Evolutionary conservation across 2,113 vertebrate species (phyloP).

Genomic region (Polyodon spathula): DNA sequence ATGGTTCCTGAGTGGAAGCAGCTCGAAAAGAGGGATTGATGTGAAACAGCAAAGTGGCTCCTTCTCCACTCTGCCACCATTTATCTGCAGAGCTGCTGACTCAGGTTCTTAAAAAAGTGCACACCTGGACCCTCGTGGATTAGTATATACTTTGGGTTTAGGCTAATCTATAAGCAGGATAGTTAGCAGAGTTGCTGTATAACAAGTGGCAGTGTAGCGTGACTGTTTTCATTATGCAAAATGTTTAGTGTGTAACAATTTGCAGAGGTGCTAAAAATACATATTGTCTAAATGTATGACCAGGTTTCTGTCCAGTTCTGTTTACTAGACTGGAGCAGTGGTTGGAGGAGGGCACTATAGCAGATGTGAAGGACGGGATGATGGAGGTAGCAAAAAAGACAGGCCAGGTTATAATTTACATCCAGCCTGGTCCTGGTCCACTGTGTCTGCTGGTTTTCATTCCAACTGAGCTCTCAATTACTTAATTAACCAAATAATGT

Average conservation of each 20-base stretch:
- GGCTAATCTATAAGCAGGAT: not conserved
- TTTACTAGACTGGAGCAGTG: too few relatives aligned
- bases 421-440: too few relatives aligned
- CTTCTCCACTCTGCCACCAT: conserved; percentile 16
- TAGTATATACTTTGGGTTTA: conserved; percentile 18
- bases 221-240: not conserved
- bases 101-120: conserved; percentile 37
- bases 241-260: not conserved
- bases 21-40: not conserved
- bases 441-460: too few relatives aligned
- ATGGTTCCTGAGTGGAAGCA: conserved; percentile 28
- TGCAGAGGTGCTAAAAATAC: not conserved
- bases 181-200: not conserved
- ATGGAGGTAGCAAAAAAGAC: too few relatives aligned
- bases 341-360: not conserved
- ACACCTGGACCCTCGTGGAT: conserved; percentile 34
- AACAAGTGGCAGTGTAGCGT: not conserved
- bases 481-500: too few relatives aligned
- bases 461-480: too few relatives aligned
- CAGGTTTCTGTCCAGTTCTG: not conserved
- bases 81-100: conserved; percentile 34
- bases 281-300: too few relatives aligned
- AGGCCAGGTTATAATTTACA: too few relatives aligned
- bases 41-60: not conserved
- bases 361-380: not conserved